phyloP scores from a whole-genome alignment of 2,888 invertebrate species.

The Agrilus mali region DNA sequence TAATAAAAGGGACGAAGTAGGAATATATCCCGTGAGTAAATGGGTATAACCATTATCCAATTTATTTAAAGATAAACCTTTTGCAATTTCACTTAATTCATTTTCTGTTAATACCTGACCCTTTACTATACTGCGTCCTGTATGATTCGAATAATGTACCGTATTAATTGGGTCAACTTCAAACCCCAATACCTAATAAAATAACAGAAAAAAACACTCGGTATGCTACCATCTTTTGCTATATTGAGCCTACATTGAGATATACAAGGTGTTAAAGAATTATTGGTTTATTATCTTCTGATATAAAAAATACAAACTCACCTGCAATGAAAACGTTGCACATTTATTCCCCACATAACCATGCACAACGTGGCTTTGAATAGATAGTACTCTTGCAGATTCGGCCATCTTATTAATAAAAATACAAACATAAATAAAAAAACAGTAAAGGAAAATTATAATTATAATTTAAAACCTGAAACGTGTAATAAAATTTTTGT shows the following conservation, averaged over 20 bases:
- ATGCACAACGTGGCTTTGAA: conserved; percentile 96
- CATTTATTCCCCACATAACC: conserved; percentile 99
- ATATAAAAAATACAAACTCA: conserved; percentile 28
- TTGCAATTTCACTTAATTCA: conserved; percentile 66
- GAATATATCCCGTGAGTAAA: conserved; percentile 89
- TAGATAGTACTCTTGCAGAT: conserved; percentile 67
- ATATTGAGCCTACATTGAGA: too few relatives aligned
- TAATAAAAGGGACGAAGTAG: conserved; percentile 74
- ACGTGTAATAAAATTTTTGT: too few relatives aligned
- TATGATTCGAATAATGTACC: conserved; percentile 96
- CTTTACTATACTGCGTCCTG: conserved; percentile 67
- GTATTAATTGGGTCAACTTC: conserved; percentile 97
- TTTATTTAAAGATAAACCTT: conserved; percentile 67
- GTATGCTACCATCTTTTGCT: too few relatives aligned
- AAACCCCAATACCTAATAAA: conserved; percentile 74
- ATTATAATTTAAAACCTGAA: too few relatives aligned
- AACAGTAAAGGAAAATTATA: too few relatives aligned
- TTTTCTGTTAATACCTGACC: conserved; percentile 78
- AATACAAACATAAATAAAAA: too few relatives aligned
- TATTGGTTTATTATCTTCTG: too few relatives aligned
- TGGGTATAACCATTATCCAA: conserved; percentile 63
- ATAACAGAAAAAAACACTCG: too few relatives aligned
- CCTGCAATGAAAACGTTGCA: conserved; percentile 94
- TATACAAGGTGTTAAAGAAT: too few relatives aligned
- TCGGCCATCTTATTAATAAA: too few relatives aligned